Percentiles rank a stretch among this genome's conserved stretches.
Conservation (phyloP, 2,888 invertebrate genomes). For the Dugesia japonica region DNA sequence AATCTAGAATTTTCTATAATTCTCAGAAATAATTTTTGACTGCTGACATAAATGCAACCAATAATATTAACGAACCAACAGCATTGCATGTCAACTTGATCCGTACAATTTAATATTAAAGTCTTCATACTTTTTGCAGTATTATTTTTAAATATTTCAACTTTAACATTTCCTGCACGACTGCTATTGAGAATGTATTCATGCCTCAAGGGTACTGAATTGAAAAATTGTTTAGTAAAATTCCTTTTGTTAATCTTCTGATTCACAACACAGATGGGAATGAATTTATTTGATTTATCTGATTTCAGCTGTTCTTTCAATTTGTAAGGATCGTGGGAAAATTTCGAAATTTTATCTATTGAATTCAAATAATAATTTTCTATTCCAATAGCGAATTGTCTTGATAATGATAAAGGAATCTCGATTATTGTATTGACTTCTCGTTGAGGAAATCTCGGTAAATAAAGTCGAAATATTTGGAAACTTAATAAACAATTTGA, state of each 20-base stretch:
- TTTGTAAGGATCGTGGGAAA: background rate
- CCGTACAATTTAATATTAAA: background rate
- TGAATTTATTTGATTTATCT: background rate
- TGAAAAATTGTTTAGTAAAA: too few species aligned
- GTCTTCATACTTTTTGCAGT: background rate
- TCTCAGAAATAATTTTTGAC: background rate
- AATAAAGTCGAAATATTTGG: background rate
- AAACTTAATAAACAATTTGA: background rate
- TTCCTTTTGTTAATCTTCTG: background rate
- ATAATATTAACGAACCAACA: background rate
- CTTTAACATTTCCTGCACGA: background rate
- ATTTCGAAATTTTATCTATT: background rate
- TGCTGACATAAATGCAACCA: background rate
- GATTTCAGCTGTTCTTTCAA: background rate
- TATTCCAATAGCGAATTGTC: background rate
- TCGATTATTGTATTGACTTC: background rate
- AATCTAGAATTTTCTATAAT: background rate
- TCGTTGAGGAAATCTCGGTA: background rate
- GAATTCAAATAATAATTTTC: background rate
- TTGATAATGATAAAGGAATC: background rate
- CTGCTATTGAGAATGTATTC: background rate
- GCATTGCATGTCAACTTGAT: background rate
- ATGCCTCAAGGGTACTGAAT: background rate
- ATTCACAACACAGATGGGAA: background rate
- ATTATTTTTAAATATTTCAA: background rate